Evolutionary conservation across 2,888 invertebrate species (phyloP).

Genomic region (Acrocera orbiculus): DNA sequence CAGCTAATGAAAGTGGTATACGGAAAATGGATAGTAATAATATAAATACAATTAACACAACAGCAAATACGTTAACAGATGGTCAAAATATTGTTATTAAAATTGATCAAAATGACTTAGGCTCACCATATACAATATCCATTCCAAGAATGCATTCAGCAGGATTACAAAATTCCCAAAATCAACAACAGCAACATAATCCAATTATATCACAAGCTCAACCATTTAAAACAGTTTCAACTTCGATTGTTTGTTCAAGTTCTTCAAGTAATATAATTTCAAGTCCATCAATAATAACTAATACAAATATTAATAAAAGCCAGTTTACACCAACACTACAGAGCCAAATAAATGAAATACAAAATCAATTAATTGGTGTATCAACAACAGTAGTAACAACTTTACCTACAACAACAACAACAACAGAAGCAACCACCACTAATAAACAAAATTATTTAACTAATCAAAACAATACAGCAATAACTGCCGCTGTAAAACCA

Average conservation of each 20-base stretch:
- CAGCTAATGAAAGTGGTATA: slow-evolving; percentile 17
- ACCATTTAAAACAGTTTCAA: slow-evolving; percentile 10
- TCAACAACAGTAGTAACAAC: slow-evolving; percentile 2
- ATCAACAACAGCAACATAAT: too few species aligned
- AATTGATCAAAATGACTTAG: slow-evolving; percentile 24
- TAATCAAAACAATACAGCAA: too few species aligned
- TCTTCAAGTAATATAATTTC: too few species aligned
- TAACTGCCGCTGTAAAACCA: slow-evolving; percentile 26
- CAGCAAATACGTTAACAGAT: too few species aligned
- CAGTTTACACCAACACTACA: slow-evolving; percentile 13
- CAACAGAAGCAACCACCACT: slow-evolving; percentile 10
- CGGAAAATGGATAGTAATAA: too few species aligned
- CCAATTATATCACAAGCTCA: neutral
- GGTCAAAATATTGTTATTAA: slow-evolving; percentile 30
- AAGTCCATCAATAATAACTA: too few species aligned
- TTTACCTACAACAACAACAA: slow-evolving; percentile 3
- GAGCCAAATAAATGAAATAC: slow-evolving; percentile 16
- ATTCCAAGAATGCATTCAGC: slow-evolving; percentile 26
- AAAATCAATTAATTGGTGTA: slow-evolving; percentile 15
- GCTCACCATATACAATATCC: slow-evolving; percentile 30
- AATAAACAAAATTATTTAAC: too few species aligned
- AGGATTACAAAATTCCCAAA: slow-evolving; percentile 7
- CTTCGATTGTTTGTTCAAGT: slow-evolving; percentile 5
- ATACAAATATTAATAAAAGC: slow-evolving; percentile 3
- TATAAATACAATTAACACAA: too few species aligned